These are phyloP conservation scores for Acanthopleura granulata DNA, from an alignment of 2,888 invertebrate genomes.

Conservation along the genomic window DNA sequence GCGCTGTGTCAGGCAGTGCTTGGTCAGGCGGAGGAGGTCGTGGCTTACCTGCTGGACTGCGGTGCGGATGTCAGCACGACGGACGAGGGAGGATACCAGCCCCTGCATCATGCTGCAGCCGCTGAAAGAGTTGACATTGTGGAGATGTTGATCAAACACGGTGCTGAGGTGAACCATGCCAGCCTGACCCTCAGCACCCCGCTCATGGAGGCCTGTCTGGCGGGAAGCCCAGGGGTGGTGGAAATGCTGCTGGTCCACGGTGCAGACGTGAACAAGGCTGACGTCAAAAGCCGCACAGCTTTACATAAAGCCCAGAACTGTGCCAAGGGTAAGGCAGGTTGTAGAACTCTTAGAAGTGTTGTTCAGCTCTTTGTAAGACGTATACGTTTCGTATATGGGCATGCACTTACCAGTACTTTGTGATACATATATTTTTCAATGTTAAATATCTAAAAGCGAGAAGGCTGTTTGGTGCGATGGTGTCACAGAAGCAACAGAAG, in stretches of 20 bases:
- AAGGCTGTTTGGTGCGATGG: too few species aligned
- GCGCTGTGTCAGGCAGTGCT: conserved; percentile 45
- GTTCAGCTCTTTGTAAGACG: too few species aligned
- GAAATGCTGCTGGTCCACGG: conserved; percentile 33
- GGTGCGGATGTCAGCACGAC: conserved; percentile 40
- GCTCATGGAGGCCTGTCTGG: neutral
- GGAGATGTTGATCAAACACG: neutral
- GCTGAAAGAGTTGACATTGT: conserved; percentile 6
- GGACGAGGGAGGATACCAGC: conserved; percentile 37
- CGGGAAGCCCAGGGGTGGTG: conserved; percentile 25
- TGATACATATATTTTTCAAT: too few species aligned
- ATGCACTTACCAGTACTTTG: too few species aligned
- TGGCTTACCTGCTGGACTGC: conserved; percentile 34
- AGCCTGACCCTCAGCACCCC: neutral
- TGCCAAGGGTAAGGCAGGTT: neutral
- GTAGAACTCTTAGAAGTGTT: neutral
- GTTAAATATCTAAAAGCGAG: too few species aligned
- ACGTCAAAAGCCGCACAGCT: conserved; percentile 33
- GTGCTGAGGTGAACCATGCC: neutral
- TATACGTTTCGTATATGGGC: too few species aligned
- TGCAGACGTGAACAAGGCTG: conserved; percentile 32
- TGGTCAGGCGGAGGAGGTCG: conserved; percentile 34
- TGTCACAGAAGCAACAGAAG: too few species aligned
- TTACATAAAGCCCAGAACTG: conserved; percentile 31
- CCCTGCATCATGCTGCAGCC: conserved; percentile 40